phyloP scores from a whole-genome alignment of 1,140 invertebrate species.

The Augochlora pura region DNA sequence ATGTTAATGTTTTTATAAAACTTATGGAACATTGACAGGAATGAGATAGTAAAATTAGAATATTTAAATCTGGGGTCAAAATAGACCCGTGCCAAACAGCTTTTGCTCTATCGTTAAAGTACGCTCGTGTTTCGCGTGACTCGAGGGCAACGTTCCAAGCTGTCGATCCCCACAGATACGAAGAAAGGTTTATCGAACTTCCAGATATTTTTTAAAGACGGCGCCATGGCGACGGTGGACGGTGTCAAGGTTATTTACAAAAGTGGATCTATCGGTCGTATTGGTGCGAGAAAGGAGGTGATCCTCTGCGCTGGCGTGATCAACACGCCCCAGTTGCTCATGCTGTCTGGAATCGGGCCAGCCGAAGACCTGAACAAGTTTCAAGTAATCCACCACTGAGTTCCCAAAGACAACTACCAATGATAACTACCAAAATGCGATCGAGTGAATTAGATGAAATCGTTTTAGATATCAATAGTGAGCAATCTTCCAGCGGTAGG shows the following conservation, averaged over 20 bases:
- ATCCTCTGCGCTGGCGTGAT: conserved; percentile 86
- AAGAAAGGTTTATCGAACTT: not conserved
- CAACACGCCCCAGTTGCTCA: conserved; percentile 86
- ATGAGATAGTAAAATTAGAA: too few species aligned
- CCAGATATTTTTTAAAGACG: conserved; percentile 68
- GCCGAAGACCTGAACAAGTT: conserved; percentile 76
- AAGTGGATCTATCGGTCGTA: conserved; percentile 74
- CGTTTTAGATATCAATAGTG: conserved; percentile 79
- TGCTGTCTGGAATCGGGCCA: conserved; percentile 86
- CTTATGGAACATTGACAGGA: too few species aligned
- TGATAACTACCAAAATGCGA: too few species aligned
- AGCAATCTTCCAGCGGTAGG: conserved; percentile 82
- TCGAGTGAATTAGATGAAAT: not conserved
- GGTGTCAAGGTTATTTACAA: conserved; percentile 81
- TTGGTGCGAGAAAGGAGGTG: conserved; percentile 84
- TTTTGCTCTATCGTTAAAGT: too few species aligned
- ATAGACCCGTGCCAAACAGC: too few species aligned
- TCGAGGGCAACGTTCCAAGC: too few species aligned
- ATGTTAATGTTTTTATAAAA: too few species aligned
- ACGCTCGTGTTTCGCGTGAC: too few species aligned
- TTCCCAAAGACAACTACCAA: not conserved
- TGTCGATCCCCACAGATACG: too few species aligned
- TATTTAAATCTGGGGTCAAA: too few species aligned
- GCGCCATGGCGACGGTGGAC: conserved; percentile 57
- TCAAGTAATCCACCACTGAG: conserved; percentile 60